These are phyloP conservation scores for Rhopalosiphum maidis DNA, from an alignment of 1,140 invertebrate species.

Conservation along the genomic window DNA sequence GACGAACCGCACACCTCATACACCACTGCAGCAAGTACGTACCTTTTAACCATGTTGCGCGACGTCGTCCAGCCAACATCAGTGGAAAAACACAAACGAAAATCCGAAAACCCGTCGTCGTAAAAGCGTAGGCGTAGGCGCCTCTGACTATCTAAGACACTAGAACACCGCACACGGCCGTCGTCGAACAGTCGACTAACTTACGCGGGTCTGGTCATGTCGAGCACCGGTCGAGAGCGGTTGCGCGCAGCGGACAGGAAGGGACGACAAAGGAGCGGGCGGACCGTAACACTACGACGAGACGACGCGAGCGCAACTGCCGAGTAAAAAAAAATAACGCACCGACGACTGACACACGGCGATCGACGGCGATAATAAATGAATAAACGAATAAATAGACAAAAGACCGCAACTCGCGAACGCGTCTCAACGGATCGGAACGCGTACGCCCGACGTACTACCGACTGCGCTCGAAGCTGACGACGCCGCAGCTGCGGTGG, in stretches of 20 bases:
- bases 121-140: not conserved
- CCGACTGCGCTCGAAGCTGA: too few relatives aligned
- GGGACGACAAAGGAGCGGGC: not conserved
- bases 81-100: not conserved
- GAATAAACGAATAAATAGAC: too few relatives aligned
- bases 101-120: not conserved
- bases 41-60: conserved; percentile 36
- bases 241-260: not conserved
- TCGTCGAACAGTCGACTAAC: not conserved
- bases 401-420: not conserved
- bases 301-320: not conserved
- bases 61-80: not conserved
- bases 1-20: not conserved
- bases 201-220: not conserved
- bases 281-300: not conserved
- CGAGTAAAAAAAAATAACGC: not conserved
- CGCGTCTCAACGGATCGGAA: not conserved
- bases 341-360: not conserved
- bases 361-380: not conserved
- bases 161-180: not conserved
- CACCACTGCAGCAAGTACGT: not conserved
- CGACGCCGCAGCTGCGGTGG: not conserved
- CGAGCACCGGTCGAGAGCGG: not conserved
- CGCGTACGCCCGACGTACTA: not conserved
- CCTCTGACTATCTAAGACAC: not conserved